Base-by-base conservation (phyloP, 1,140 invertebrate species). In the Micrasema longulum region DNA sequence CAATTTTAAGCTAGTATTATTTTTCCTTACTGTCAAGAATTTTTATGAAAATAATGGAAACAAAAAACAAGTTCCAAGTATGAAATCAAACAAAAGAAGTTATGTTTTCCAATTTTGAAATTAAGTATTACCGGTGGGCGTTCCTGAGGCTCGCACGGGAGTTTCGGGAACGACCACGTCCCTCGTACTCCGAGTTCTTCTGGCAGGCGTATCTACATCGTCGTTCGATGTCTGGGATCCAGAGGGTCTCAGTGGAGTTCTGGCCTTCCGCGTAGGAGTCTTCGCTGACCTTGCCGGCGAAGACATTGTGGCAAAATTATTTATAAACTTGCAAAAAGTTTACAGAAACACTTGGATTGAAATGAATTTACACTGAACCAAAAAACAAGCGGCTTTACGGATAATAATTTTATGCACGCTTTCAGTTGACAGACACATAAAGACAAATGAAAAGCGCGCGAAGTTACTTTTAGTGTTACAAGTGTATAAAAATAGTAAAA, bases 81-180 rank as follows among this genome's bases (percentile, higher is more conserved):
- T n/a, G n/a, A n/a, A n/a, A n/a, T n/a, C n/a, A n/a, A n/a, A n/a
- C n/a, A n/a, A n/a, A n/a, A n/a, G n/a, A n/a, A n/a, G n/a, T n/a
- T n/a, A n/a, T n/a, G n/a, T n/a, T n/a, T n/a, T n/a, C n/a, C n/a
- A n/a, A n/a, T n/a, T n/a, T n/a, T n/a, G n/a, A n/a, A n/a, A n/a
- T 50, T 55, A 16, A 0, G 16, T 20, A 48, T 52, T 50, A 72
- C 62, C 64, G 10, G 63, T 53, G 20, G 53, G 57, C 7, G 55
- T 55, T 18, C 38, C 66, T 10, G 64, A 63, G 23, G 66, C 52
- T 52, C 36, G 47, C 10, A 52, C 63, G 0, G 72, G 72, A 20
- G 72, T 74, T 36, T 66, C 72, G 0, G 48, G 68, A 3, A 74
- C 68, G 7, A 74, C 67, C 6, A 41, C 60, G 14, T 38, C 55